These are phyloP conservation scores for Syrphus vitripennis DNA, from an alignment of 2,888 invertebrate genomes.

Conservation along the genomic window DNA sequence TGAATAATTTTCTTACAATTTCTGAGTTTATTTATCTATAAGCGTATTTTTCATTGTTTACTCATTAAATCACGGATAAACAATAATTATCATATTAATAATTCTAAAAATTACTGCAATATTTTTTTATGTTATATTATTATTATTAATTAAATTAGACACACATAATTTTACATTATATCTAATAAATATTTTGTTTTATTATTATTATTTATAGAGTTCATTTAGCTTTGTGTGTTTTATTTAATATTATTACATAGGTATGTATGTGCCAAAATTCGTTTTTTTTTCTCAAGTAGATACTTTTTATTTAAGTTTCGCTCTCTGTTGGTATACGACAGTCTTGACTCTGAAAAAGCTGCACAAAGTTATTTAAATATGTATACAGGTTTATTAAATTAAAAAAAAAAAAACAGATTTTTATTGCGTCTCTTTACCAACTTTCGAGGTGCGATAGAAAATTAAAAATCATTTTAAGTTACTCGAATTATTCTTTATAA, in stretches of 20 bases:
- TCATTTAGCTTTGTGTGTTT: slow-evolving; percentile 15
- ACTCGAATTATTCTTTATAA: slow-evolving; percentile 4
- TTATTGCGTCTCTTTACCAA: not conserved
- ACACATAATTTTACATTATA: slow-evolving; percentile 52
- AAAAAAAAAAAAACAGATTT: not conserved
- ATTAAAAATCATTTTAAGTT: not conserved
- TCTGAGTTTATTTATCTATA: slow-evolving; percentile 74
- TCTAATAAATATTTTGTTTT: slow-evolving; percentile 31
- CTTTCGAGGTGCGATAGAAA: slow-evolving; percentile 12
- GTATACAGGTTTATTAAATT: not conserved
- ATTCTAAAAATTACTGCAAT: slow-evolving; percentile 59
- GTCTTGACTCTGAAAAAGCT: slow-evolving; percentile 16
- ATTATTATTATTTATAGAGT: slow-evolving; percentile 30
- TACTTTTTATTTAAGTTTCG: slow-evolving; percentile 18
- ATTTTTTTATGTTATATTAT: slow-evolving; percentile 16
- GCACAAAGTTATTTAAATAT: slow-evolving; percentile 7
- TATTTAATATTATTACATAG: slow-evolving; percentile 22
- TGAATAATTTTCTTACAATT: slow-evolving; percentile 68
- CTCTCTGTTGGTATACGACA: slow-evolving; percentile 5
- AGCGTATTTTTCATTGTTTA: slow-evolving; percentile 75
- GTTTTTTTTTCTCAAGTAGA: slow-evolving; percentile 2
- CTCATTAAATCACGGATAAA: slow-evolving; percentile 72
- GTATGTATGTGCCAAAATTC: slow-evolving; percentile 47
- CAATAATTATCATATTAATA: slow-evolving; percentile 55
- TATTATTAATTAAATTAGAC: slow-evolving; percentile 58